Conservation (phyloP, 2,888 invertebrate species). For the Desoria tigrina region DNA sequence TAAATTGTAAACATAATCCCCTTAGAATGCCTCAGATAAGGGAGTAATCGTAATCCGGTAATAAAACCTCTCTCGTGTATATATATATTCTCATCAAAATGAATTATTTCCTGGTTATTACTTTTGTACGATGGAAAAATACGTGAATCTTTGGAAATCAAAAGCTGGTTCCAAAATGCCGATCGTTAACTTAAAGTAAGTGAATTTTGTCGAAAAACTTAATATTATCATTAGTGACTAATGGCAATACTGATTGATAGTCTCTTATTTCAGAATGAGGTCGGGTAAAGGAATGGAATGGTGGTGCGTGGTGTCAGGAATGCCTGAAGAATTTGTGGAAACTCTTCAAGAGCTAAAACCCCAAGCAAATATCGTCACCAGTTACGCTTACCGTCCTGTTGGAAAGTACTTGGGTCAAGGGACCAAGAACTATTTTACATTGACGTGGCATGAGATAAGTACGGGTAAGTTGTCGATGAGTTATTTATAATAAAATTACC, state of each 20-base stretch:
- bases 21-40: too few species aligned
- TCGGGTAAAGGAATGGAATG: slow-evolving; percentile 17
- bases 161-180: slow-evolving; percentile 6
- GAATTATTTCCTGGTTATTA: not conserved
- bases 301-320: slow-evolving; percentile 13
- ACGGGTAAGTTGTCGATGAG: not conserved
- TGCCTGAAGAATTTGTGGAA: slow-evolving; percentile 11
- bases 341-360: slow-evolving; percentile 12
- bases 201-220: too few species aligned
- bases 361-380: slow-evolving; percentile 6
- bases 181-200: slow-evolving; percentile 18
- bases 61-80: not conserved
- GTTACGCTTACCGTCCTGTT: slow-evolving; percentile 12
- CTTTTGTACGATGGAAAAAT: not conserved
- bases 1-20: too few species aligned
- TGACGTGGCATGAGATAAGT: slow-evolving; percentile 18
- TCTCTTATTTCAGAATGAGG: slow-evolving; percentile 9
- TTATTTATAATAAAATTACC: too few species aligned
- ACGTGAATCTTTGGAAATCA: not conserved
- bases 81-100: not conserved
- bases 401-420: slow-evolving; percentile 9
- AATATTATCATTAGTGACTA: too few species aligned
- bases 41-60: too few species aligned
- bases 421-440: slow-evolving; percentile 1
- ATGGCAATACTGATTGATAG: too few species aligned